Base-by-base conservation (phyloP, 2,797 vertebrate genomes). In the Takifugu rubripes region DNA sequence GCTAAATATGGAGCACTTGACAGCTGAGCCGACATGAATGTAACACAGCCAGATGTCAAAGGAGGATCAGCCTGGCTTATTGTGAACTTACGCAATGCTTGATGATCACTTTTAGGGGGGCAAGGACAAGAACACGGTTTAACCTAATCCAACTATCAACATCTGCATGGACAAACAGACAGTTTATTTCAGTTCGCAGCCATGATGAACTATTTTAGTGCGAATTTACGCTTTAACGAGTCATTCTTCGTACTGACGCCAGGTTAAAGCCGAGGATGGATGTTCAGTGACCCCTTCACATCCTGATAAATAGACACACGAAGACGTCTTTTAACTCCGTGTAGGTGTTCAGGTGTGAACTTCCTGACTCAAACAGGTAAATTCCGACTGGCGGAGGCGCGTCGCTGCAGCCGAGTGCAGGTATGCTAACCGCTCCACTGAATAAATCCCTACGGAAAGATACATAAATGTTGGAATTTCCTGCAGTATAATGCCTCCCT, bases 121-220 rank as follows among this genome's bases (percentile, higher is more conserved):
- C 27, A 29, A 33, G 48, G 29, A 63, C 17, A 46, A 63, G 66
- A 66, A 43, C 42, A 53, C 6, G 9, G 42, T 12, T 80, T 79
- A 85, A 84, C 36, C 36, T 12, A 40, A 40, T 40, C 36, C 70
- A 64, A 45, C 43, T 59, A 49, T 61, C 51, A 49, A 63, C 73
- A 74, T 83, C 81, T 83, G 81, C 43, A 64, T 27, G 49, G 25
- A 48, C 21, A 21, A 21, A 21, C 21, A 21, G 26, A 27, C 26
- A 6, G 26, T 27, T 27, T 27, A 33, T 33, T 9, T 10, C 33
- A 33, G 33, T 10, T 8, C 33, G 3, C 8, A 8, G 33, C 33
- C 8, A 11, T 33, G 11, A 11, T 33, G 1, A 9, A 33, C 33
- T 12, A 11, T 11, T 43, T n/a, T n/a, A 43, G 42, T 2, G 14